Conservation (phyloP, 2,797 vertebrate genomes). For the Amniataba percoides region DNA sequence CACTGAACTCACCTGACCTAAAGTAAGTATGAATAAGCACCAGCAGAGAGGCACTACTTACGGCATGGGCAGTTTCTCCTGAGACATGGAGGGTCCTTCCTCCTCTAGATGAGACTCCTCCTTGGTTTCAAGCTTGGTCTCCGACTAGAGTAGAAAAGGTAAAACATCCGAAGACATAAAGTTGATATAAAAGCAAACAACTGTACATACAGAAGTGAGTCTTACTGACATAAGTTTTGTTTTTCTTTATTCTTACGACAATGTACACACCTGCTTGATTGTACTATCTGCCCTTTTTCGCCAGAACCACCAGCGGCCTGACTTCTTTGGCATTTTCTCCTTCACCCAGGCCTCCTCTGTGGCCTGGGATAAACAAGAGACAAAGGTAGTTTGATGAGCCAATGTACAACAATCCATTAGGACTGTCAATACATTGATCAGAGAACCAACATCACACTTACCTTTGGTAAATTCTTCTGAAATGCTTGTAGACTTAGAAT, state of each 20-base stretch:
- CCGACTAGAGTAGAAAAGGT: slow-evolving; percentile 82
- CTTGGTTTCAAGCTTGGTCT: slow-evolving; percentile 91
- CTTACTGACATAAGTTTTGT: background rate
- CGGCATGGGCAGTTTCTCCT: slow-evolving; percentile 84
- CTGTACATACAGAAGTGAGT: background rate
- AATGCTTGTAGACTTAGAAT: slow-evolving; percentile 98
- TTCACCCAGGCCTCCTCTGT: slow-evolving; percentile 99
- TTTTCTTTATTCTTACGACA: background rate
- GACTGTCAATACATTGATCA: background rate
- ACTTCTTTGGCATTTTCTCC: slow-evolving; percentile 99
- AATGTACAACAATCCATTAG: background rate
- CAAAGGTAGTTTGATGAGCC: background rate
- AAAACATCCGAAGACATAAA: background rate
- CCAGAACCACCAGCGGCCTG: slow-evolving; percentile 99
- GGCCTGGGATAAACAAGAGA: slow-evolving; percentile 80
- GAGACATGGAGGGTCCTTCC: slow-evolving; percentile 83
- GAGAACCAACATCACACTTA: slow-evolving; percentile 50
- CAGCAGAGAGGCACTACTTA: slow-evolving; percentile 63
- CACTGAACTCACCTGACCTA: slow-evolving; percentile 17
- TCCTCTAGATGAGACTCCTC: slow-evolving; percentile 86
- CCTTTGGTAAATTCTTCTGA: slow-evolving; percentile 99
- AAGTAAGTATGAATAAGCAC: slow-evolving; percentile 3
- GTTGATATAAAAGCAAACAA: background rate
- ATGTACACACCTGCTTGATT: slow-evolving; percentile 90
- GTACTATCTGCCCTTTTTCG: slow-evolving; percentile 92